Conservation (phyloP, 2,797 vertebrate species). For the Masticophis lateralis region DNA sequence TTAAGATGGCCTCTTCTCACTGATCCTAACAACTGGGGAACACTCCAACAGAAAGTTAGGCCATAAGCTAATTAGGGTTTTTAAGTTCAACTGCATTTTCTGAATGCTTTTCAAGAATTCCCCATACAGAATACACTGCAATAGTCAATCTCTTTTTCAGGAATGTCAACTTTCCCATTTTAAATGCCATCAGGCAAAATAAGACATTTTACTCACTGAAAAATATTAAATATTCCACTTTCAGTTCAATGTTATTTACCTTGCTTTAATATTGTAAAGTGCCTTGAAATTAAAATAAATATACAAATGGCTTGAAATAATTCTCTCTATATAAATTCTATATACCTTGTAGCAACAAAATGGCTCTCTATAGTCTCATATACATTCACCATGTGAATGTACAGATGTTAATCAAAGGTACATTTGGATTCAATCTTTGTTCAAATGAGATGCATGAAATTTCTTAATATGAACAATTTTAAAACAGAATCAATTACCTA, state of each 20-base stretch:
- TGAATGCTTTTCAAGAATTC: neutral
- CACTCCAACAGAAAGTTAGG: neutral
- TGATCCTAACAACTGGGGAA: neutral
- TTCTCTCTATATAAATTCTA: neutral
- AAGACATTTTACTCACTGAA: neutral
- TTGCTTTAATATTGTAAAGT: neutral
- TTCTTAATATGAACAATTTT: neutral
- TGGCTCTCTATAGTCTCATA: neutral
- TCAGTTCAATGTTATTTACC: neutral
- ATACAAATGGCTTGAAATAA: neutral
- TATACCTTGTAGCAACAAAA: neutral
- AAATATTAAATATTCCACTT: neutral
- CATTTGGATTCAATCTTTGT: neutral
- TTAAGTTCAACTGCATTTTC: neutral
- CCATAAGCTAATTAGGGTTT: neutral
- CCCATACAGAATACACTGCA: neutral
- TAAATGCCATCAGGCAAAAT: neutral
- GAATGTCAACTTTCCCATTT: neutral
- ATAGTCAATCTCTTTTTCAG: neutral
- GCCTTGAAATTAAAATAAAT: neutral
- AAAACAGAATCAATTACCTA: neutral
- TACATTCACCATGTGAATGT: neutral
- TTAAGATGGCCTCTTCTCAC: neutral
- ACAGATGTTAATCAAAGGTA: neutral
- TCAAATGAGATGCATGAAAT: neutral